phyloP scores from a whole-genome alignment of 2,888 invertebrate genomes.

The Agrotis ipsilon region DNA sequence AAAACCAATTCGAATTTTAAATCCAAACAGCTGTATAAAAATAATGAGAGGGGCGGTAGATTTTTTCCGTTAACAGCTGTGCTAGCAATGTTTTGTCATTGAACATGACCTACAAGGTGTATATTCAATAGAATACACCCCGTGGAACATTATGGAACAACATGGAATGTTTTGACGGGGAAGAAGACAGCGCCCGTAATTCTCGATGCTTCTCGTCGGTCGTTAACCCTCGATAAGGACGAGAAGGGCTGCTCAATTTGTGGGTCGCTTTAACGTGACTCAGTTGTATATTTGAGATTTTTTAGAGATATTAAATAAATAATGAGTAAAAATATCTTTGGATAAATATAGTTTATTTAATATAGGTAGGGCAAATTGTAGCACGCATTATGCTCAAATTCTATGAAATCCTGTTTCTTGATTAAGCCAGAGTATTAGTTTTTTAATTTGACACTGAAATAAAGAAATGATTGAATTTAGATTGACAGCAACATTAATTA shows the following conservation, averaged over 20 bases:
- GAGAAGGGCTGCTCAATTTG: slow-evolving; percentile 47
- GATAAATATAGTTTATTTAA: not conserved
- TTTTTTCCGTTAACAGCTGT: slow-evolving; percentile 9
- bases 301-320: too few relatives aligned
- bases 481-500: too few relatives aligned
- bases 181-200: not conserved
- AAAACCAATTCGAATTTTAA: not conserved
- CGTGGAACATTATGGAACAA: slow-evolving; percentile 46
- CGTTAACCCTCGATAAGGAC: slow-evolving; percentile 10
- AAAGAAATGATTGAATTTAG: too few relatives aligned
- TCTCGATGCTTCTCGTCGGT: slow-evolving; percentile 44
- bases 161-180: slow-evolving; percentile 17
- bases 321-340: too few relatives aligned
- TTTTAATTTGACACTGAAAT: too few relatives aligned
- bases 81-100: slow-evolving; percentile 46
- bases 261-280: slow-evolving; percentile 10
- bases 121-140: not conserved
- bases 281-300: not conserved
- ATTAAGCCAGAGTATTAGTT: too few relatives aligned
- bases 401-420: too few relatives aligned
- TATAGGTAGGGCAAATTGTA: not conserved
- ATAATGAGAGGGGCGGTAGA: slow-evolving; percentile 4
- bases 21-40: slow-evolving; percentile 2
- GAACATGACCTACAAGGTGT: slow-evolving; percentile 58
- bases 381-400: too few relatives aligned